Evolutionary conservation across 2,113 vertebrate genomes (phyloP), one percentile per base, ranked within the genome.

Genomic region (Balaeniceps rex): DNA sequence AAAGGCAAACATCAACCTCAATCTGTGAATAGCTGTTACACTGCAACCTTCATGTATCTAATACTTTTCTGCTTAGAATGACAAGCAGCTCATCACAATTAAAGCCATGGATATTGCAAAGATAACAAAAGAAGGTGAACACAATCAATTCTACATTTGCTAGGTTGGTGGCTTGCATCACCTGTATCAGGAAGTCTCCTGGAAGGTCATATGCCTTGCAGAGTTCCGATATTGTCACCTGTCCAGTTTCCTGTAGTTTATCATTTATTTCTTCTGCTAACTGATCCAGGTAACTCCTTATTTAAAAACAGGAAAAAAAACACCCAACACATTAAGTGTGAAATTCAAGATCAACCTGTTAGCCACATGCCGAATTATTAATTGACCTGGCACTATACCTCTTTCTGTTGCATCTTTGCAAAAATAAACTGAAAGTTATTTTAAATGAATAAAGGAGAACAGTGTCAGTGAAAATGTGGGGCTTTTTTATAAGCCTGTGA

Each of bases 231-330:
- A 99, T 97, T 58, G 98, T 99, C 95, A 99, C 98, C 88, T 99
- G 98, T n/a, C 99, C 99, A 36, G 99, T 98, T 97, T 99, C 99
- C 94, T 99, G 99, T 42, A 99, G 97, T 96, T 99, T 99, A 97
- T 99, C 99, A 92, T 99, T 99, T 94, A 99, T 98, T 91, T 99
- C 99, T 97, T 99, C 99, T 28, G 99, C 99, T 94, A 99, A 87
- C 13, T 97, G 98, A 97, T 99, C 98, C 97, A 99, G 97, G 93
- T 99, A 99, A 55, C 90, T 98, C 93, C 99, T 99, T 97, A 96
- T 28, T 60, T 77, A 79, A 89, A 60, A 79, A 46, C 7, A 69
- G 88, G n/a, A 47, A 63, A 44, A 64, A 34, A 65, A 60, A 49
- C 0, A 2, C 16, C 42, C 70, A 91, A 68, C 25, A 81, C 4